Base-by-base conservation (phyloP, 2,888 invertebrate species). In the Drosophila fulvimacula region DNA sequence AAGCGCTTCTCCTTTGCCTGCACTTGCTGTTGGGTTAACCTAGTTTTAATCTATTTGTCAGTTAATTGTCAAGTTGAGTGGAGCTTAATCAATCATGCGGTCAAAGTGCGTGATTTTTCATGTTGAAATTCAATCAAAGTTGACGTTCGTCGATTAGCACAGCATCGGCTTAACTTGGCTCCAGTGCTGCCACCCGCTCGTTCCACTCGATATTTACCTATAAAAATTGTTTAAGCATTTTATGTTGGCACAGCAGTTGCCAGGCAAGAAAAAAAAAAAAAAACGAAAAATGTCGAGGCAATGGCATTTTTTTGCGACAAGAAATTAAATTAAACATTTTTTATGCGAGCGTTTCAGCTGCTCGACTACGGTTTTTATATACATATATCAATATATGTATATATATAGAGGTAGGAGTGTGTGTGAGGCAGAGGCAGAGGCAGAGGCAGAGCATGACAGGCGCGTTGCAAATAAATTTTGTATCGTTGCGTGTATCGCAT, bases 221-320 rank as follows among this genome's bases (percentile, higher is more conserved):
- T 86, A 74, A 68, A 88, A 88, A 83, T 90, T 69, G 78, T 90
- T 90, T 82, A 90, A 90, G 75, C 89, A 80, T 88, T 90, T 90
- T 81, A 84, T 84, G 83, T 84, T 84, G 62, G 84, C 79, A 69
- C 83, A 84, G 89, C 83, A 83, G 83, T 84, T 76, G 81, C 83
- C 89, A 75, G 44, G 55, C 55, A 55, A 52, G 51, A 10, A 5
- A 9, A 51, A 46, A 59, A 39, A 32, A n/a, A 39, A n/a, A 38
- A 46, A 46, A 42, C 24, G 27, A 39, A 55, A 55, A 52, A 56
- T 21, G 21, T 19, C 21, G 41, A 41, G 73, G 71, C 60, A 53
- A 41, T 56, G 51, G 48, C 44, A 52, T 48, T 76, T 87, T 81
- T 79, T 76, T 63, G 66, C 63, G 44, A 65, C 42, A 60, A 49